Conservation (phyloP, 2,797 vertebrate species). For the Petrocephalus sullivani region DNA sequence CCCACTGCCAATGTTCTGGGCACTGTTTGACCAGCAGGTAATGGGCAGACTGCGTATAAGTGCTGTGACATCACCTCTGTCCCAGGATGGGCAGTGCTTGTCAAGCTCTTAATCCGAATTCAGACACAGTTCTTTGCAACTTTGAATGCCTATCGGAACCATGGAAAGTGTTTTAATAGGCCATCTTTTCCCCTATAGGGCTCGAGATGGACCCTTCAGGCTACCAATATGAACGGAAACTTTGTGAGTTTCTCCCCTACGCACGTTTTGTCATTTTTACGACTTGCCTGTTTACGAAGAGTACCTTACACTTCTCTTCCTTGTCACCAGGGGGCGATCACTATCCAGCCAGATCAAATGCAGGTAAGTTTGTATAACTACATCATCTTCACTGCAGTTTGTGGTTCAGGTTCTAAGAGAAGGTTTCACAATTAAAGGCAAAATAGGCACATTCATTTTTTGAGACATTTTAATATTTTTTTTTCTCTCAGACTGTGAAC, state of each 20-base stretch:
- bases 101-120: not conserved
- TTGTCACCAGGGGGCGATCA: slow-evolving; percentile 63
- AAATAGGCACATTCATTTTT: not conserved
- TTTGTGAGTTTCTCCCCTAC: slow-evolving; percentile 68
- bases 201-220: slow-evolving; percentile 93
- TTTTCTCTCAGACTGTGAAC: slow-evolving; percentile 73
- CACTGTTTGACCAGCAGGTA: slow-evolving; percentile 95
- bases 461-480: slow-evolving; percentile 22
- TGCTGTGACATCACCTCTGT: slow-evolving; percentile 38
- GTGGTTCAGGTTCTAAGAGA: not conserved
- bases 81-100: not conserved
- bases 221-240: slow-evolving; percentile 80
- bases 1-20: slow-evolving; percentile 98
- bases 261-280: not conserved
- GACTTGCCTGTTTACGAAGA: not conserved
- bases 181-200: slow-evolving; percentile 60
- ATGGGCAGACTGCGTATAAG: slow-evolving; percentile 39
- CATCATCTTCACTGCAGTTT: not conserved
- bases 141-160: not conserved
- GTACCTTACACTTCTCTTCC: not conserved
- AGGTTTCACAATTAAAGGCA: not conserved
- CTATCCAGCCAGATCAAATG: slow-evolving; percentile 93
- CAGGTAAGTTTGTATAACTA: slow-evolving; percentile 63
- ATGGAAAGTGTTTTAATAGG: not conserved
- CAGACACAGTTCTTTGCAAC: not conserved